Base-by-base conservation (phyloP, 1,140 invertebrate genomes). In the Hylyphantes graminicola region DNA sequence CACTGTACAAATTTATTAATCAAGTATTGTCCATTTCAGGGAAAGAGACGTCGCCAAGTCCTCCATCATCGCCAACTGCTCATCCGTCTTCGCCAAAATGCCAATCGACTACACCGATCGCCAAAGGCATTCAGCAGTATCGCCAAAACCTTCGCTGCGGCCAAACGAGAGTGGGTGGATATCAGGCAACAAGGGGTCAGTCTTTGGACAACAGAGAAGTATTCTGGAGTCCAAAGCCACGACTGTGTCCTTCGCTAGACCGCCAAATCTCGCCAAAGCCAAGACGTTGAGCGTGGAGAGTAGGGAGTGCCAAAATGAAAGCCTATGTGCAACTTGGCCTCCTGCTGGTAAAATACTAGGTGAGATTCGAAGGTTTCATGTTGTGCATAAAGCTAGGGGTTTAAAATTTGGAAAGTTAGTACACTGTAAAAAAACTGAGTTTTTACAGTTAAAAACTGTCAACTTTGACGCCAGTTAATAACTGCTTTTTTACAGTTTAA, bases 271-370 rank as follows among this genome's bases (percentile, higher is more conserved):
- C 0, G 57, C 72, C 19, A 86, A 86, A 50, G 85, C 85, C 17
- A 86, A 75, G 17, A 86, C 85, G 5, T 48, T 86, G 7, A 86
- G 85, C 48, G 50, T 86, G 6, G 85, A 86, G 61, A 86, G 77
- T 48, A 72, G 73, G 10, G 74, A 77, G 15, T 54, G 12, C 2
- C 55, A 57, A 21, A 78, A 75, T n/a, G 79, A 86, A 11, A 82
- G 74, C 15, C 55, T 86, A 0, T 86, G 85, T 51, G 78, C 85
- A 12, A 86, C 85, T 0, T 86, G 85, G 85, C 85, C 85, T 0
- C 85, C 79, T 51, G 78, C 35, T 0, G 85, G 79, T 15, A 86
- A 82, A 35, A 82, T 79, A 15, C 15, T 86, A 19, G 85, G 85
- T 81, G 48, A 76, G 68, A 54, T 35, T 35, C 5, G 35, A 35